Evolutionary conservation across 1,140 invertebrate genomes (phyloP), one percentile per base, ranked within the genome.

Genomic region (Lordiphosa stackelbergi): DNA sequence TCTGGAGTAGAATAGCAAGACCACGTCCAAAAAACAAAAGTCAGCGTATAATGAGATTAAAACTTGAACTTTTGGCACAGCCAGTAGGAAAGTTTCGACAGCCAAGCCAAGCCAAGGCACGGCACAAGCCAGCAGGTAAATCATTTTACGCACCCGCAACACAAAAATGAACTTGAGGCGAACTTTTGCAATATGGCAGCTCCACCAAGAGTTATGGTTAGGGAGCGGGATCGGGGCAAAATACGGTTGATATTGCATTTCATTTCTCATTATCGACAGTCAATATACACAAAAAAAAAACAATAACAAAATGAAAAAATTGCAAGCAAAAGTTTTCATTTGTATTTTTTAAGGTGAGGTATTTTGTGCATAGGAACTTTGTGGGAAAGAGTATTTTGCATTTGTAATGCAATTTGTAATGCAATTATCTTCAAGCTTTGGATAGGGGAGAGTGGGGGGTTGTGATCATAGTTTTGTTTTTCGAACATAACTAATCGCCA

Each of bases 11-110:
- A 49, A 69, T 48, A 46, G 19, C 41, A 46, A 40, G 11, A 38
- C 19, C 7, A 22, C n/a, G 77, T 77, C 68, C 69, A 77, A 62
- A 71, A 81, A 69, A 83, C 77, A 83, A 83, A 84, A 83, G 77
- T 83, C 77, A 84, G 69, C 77, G 78, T 84, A 83, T 83, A 83
- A 83, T 83, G 77, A 84, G 77, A 83, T 83, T 83, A 83, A 84
- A 83, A 84, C 64, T 84, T 84, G 69, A 83, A 83, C 77, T 83
- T 83, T 72, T 53, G 68, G 64, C 64, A 68, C 59, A 55, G 57
- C 78, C 63, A 78, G 61, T 55, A 55, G 68, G 73, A 81, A 81
- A 81, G 64, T 81, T 81, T 84, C 62, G 77, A 81, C 72, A 83
- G 72, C 52, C 19, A 3, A 46, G 24, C 37, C n/a, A 37, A 49